Base-by-base conservation (phyloP, 2,888 invertebrate genomes). In the Dinocampus coccinellae region DNA sequence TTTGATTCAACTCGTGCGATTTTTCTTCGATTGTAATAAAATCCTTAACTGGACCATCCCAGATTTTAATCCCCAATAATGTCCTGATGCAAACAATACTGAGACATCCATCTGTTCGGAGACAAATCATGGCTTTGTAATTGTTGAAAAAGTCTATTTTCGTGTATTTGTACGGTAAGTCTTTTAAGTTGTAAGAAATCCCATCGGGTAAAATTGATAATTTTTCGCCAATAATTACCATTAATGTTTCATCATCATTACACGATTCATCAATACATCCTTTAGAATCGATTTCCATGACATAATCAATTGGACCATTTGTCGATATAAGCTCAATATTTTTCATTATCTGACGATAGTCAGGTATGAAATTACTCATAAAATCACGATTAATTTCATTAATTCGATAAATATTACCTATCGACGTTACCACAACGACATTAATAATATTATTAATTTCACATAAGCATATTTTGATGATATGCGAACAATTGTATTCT, bases 81-180 rank as follows among this genome's bases (percentile, higher is more conserved):
- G 86, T 86, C 57, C 74, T 65, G 7, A 79, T 76, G 55, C 84
- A 85, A 20, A 85, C 60, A 39, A 84, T 52, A 64, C 77, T 76
- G 57, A 86, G 73, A 29, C 68, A 72, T 47, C 78, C 72, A 69
- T 85, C 81, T 10, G 70, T 58, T 42, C 79, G 76, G n/a, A 86
- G 78, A 58, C 83, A 80, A 36, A 86, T 57, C 74, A 85, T 76
- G 42, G 77, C 77, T 58, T 83, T 83, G 64, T 76, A 75, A 20
- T 79, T 78, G 69, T 77, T 75, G 20, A 84, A 75, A 64, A 78
- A 81, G 64, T 81, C 77, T 33, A 79, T 64, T 76, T 84, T 84
- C 29, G 22, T 78, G 69, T 79, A 85, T 47, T 70, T 57, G 63
- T 70, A 78, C 2, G 77, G 58, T 29, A 80, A 72, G 26, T n/a